Evolutionary conservation across 2,113 vertebrate species (phyloP), one percentile per base, ranked within the genome.

Genomic region (Pachyramphus minor): DNA sequence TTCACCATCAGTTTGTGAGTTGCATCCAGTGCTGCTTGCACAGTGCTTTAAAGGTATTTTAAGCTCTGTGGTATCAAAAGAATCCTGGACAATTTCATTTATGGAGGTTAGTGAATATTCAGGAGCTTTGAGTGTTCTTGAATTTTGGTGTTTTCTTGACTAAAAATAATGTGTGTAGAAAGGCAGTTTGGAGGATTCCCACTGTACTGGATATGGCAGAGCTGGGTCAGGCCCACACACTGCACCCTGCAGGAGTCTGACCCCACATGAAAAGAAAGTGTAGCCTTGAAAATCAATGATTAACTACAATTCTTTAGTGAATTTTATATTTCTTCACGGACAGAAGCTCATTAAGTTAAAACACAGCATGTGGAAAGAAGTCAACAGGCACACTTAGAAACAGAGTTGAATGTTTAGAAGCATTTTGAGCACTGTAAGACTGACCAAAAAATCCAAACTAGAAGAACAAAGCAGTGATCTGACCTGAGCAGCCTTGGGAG

Each of bases 101-200:
- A 39, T 41, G 55, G 71, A 6, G 3, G 45, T 79, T 74, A 67
- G 88, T 93, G 91, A 92, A 76, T 95, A 93, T 94, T 90, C 93
- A 85, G 87, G 64, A 41, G 27, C 85, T 60, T 64, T 33, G 62
- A 91, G 56, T 28, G 52, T 84, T 85, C 44, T 74, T 71, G 69
- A 80, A 90, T 92, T 89, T 77, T 75, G 63, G 67, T 96, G 56
- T 72, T 93, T 90, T 55, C 67, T 75, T 76, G 12, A 47, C 84
- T 90, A 64, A 86, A 94, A 86, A 94, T 76, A 84, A 35, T 24
- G 42, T 25, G 45, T 71, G 53, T 49, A 35, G 77, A 68, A 62
- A 85, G 78, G 69, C 59, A 76, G 1, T 66, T 56, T 23, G 66
- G 64, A 87, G 77, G 75, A 41, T 55, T 28, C 30, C 71, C 75